Conservation (phyloP, 2,797 vertebrate species). For the Muscicapa comitata region DNA sequence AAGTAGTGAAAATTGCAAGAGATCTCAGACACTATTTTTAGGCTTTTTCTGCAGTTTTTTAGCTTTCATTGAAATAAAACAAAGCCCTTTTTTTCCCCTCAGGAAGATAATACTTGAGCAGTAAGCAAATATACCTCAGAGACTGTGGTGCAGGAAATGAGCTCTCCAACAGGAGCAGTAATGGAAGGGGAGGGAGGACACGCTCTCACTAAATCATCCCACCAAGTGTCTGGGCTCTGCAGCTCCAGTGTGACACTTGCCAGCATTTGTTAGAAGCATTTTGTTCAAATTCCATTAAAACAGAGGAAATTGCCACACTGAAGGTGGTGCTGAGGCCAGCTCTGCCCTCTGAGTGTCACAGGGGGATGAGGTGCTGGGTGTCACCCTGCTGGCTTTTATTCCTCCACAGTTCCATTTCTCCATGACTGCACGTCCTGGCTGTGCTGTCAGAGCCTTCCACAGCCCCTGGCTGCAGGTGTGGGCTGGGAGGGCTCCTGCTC, state of each 20-base stretch:
- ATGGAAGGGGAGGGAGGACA: conserved; percentile 7
- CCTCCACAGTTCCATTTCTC: neutral
- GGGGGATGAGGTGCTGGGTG: neutral
- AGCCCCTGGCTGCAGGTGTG: neutral
- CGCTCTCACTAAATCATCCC: neutral
- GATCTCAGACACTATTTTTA: conserved; percentile 6
- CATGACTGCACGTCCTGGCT: accelerated
- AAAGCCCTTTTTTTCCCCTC: neutral
- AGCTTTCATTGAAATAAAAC: conserved; percentile 27
- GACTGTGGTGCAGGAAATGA: neutral
- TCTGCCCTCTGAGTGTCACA: neutral
- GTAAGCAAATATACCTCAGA: conserved; percentile 16
- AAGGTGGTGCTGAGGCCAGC: neutral
- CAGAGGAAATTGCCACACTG: neutral
- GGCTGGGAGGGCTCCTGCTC: neutral
- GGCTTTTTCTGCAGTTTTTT: conserved; percentile 16
- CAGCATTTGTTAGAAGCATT: neutral
- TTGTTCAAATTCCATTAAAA: neutral
- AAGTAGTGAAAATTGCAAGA: neutral
- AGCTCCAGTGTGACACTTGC: neutral
- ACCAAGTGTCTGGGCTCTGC: neutral
- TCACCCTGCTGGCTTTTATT: neutral
- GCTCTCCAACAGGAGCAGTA: neutral
- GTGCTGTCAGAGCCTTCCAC: neutral
- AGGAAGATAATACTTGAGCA: neutral